Evolutionary conservation across 2,888 invertebrate genomes (phyloP).

Genomic region (Zele albiditarsus): DNA sequence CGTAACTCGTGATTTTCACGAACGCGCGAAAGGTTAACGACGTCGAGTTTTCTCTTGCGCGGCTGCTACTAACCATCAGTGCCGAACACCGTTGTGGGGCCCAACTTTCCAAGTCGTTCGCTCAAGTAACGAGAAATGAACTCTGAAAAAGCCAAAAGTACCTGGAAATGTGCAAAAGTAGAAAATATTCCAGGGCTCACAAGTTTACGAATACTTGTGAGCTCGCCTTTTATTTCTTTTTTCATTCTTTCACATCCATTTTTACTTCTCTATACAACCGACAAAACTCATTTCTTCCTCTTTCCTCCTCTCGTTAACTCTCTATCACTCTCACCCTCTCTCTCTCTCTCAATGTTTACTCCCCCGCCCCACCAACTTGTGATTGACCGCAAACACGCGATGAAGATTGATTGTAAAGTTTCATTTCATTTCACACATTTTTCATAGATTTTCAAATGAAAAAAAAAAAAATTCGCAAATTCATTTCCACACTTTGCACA

Average conservation of each 20-base stretch:
- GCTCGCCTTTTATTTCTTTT: neutral
- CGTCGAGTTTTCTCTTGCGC: slow-evolving; percentile 17
- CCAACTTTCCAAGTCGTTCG: slow-evolving; percentile 34
- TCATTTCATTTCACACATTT: slow-evolving; percentile 4
- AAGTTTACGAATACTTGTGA: slow-evolving; percentile 34
- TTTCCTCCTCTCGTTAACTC: neutral
- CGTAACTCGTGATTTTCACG: slow-evolving; percentile 38
- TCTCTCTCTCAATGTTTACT: neutral
- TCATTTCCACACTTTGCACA: neutral
- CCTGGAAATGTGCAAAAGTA: slow-evolving; percentile 26
- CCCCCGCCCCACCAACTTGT: neutral
- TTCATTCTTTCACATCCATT: slow-evolving; percentile 3
- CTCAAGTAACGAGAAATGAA: slow-evolving; percentile 38
- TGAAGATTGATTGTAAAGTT: slow-evolving; percentile 17
- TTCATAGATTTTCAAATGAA: neutral
- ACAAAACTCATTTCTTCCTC: neutral
- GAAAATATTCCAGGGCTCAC: slow-evolving; percentile 25
- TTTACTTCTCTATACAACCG: slow-evolving; percentile 7
- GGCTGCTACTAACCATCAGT: slow-evolving; percentile 27
- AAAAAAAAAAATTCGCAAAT: neutral
- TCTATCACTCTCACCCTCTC: neutral
- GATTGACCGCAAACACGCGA: slow-evolving; percentile 16
- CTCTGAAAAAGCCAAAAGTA: slow-evolving; percentile 38
- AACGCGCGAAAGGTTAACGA: slow-evolving; percentile 24
- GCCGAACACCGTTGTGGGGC: slow-evolving; percentile 19